Percentiles rank a stretch among this genome's conserved stretches.
These are phyloP conservation scores for Scaptodrosophila lebanonensis DNA, from an alignment of 1,140 invertebrate genomes.

Conservation along the genomic window DNA sequence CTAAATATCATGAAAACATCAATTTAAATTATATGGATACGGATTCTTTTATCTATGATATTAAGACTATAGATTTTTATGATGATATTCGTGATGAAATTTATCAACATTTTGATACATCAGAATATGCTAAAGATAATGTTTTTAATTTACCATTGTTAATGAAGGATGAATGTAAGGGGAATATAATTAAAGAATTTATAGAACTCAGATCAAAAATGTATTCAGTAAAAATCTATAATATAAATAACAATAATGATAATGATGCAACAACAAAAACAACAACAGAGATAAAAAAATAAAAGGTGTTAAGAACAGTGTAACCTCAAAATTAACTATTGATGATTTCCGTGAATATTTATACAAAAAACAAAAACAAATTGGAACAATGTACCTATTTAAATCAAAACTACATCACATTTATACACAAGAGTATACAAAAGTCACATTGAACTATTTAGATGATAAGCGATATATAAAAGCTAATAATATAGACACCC, in stretches of 20 bases:
- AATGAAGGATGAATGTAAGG: constrained; percentile 14
- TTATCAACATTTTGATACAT: constrained; percentile 55
- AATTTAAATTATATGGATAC: constrained; percentile 77
- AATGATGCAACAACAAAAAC: too few relatives aligned
- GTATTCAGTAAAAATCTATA: constrained; percentile 7
- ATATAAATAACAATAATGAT: not conserved
- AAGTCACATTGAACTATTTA: constrained; percentile 30
- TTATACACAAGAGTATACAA: constrained; percentile 46
- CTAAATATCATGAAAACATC: constrained; percentile 56
- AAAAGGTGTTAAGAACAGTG: constrained; percentile 8
- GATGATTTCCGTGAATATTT: constrained; percentile 46
- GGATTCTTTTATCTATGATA: constrained; percentile 76
- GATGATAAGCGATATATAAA: constrained; percentile 29
- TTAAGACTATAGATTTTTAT: constrained; percentile 76
- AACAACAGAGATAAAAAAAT: too few relatives aligned
- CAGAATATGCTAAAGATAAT: constrained; percentile 44
- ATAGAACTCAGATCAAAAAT: constrained; percentile 40
- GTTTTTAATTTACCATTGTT: constrained; percentile 4
- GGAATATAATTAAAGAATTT: constrained; percentile 7
- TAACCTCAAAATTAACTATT: constrained; percentile 26
- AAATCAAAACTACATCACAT: constrained; percentile 43
- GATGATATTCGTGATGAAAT: constrained; percentile 67
- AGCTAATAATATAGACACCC: constrained; percentile 12
- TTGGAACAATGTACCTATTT: constrained; percentile 38
- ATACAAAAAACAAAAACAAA: constrained; percentile 29